phyloP scores from a whole-genome alignment of 1,140 invertebrate species.

The Drosophila rufa region DNA sequence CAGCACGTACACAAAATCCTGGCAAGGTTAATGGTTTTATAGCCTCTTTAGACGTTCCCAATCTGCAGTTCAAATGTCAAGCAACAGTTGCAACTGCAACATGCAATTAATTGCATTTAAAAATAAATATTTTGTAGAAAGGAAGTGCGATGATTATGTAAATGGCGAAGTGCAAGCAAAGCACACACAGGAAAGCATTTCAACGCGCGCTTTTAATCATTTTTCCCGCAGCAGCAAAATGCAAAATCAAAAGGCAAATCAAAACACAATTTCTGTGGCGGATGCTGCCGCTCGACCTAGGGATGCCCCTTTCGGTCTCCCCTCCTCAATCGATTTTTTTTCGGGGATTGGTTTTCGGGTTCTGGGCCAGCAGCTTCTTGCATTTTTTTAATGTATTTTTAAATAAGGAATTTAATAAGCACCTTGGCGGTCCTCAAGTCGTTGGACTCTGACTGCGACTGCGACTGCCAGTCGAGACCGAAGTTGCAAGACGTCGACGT shows the following conservation, averaged over 20 bases:
- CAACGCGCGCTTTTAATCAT: constrained; percentile 79
- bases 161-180: constrained; percentile 48
- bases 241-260: constrained; percentile 72
- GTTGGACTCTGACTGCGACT: constrained; percentile 48
- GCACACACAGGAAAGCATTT: constrained; percentile 68
- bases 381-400: constrained; percentile 84
- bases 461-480: constrained; percentile 24
- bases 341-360: constrained; percentile 53
- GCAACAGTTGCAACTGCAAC: constrained; percentile 50
- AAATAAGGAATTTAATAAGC: constrained; percentile 84
- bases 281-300: constrained; percentile 14
- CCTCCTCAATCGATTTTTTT: constrained; percentile 17
- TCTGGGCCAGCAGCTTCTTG: constrained; percentile 73
- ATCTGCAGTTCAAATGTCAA: constrained; percentile 34
- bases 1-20: constrained; percentile 53
- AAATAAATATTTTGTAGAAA: constrained; percentile 13
- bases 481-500: constrained; percentile 55
- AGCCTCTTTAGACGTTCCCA: neutral
- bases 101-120: constrained; percentile 72
- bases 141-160: constrained; percentile 56
- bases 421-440: constrained; percentile 77
- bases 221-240: constrained; percentile 52
- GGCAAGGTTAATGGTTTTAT: constrained; percentile 66
- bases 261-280: constrained; percentile 53
- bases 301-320: constrained; percentile 10